phyloP scores from a whole-genome alignment of 2,797 vertebrate genomes.

The Ciconia nigra region DNA sequence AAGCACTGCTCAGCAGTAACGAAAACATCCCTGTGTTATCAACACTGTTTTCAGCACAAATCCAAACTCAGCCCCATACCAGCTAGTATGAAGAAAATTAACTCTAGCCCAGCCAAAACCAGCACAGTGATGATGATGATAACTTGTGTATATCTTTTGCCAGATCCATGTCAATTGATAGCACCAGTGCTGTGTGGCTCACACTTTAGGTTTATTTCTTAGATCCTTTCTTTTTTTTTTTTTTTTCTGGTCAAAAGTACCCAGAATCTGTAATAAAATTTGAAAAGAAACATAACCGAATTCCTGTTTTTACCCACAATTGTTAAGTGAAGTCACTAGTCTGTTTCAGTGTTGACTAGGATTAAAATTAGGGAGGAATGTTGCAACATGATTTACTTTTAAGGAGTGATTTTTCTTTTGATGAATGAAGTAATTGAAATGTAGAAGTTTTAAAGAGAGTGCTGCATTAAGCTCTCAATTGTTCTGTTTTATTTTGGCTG shows the following conservation, averaged over 20 bases:
- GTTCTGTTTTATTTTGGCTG: background rate
- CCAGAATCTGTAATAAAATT: background rate
- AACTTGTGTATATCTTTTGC: background rate
- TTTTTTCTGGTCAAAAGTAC: background rate
- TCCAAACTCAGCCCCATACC: no score
- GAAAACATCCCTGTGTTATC: no score
- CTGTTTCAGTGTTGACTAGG: background rate
- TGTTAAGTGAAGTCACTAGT: background rate
- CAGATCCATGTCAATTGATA: background rate
- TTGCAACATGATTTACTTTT: background rate
- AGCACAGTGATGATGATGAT: background rate
- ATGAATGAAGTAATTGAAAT: background rate
- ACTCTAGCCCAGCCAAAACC: no score
- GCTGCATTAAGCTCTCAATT: background rate
- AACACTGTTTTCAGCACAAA: no score
- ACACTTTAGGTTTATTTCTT: background rate
- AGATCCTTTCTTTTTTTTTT: background rate
- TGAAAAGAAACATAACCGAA: background rate
- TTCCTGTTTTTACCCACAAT: background rate
- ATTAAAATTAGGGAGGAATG: background rate
- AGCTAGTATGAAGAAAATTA: no score
- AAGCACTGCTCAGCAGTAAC: no score
- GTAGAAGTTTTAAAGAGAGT: background rate
- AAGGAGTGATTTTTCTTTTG: background rate
- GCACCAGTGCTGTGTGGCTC: background rate